Evolutionary conservation across 2,113 vertebrate species (phyloP).

Genomic region (Erythrocercus mccallii): DNA sequence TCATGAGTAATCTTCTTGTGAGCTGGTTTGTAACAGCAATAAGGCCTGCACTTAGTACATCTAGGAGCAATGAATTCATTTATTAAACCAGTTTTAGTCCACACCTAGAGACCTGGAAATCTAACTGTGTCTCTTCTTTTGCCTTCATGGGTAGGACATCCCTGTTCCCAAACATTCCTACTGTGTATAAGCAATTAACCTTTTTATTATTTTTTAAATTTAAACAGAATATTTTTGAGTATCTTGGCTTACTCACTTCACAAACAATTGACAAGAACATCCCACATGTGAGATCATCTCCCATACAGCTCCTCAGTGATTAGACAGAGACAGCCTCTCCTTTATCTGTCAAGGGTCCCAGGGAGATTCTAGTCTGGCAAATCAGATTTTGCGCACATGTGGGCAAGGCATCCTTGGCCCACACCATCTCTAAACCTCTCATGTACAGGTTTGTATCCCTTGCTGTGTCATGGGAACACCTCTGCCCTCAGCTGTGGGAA

Average conservation of each 20-base stretch:
- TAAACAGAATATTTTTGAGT: not conserved
- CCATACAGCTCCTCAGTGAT: not conserved
- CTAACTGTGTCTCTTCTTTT: not conserved
- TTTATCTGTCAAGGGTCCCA: not conserved
- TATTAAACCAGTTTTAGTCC: not conserved
- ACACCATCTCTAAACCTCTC: not conserved
- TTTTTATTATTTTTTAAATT: not conserved
- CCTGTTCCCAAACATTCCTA: not conserved
- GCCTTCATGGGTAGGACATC: not conserved
- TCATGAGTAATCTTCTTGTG: not conserved
- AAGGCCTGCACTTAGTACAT: not conserved
- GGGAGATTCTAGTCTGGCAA: not conserved
- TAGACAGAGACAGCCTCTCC: not conserved
- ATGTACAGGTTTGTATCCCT: not conserved
- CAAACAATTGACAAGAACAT: not conserved
- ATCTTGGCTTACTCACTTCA: not conserved
- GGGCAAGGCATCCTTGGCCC: not conserved
- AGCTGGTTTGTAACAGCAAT: not conserved
- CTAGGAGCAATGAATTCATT: not conserved
- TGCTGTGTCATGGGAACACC: rapidly evolving
- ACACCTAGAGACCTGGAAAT: not conserved
- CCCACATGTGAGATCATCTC: not conserved
- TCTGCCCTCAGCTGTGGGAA: not conserved
- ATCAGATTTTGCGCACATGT: not conserved
- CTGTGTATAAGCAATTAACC: not conserved